Evolutionary conservation across 2,888 invertebrate species (phyloP).

Genomic region (Prostheceraeus crozeri): DNA sequence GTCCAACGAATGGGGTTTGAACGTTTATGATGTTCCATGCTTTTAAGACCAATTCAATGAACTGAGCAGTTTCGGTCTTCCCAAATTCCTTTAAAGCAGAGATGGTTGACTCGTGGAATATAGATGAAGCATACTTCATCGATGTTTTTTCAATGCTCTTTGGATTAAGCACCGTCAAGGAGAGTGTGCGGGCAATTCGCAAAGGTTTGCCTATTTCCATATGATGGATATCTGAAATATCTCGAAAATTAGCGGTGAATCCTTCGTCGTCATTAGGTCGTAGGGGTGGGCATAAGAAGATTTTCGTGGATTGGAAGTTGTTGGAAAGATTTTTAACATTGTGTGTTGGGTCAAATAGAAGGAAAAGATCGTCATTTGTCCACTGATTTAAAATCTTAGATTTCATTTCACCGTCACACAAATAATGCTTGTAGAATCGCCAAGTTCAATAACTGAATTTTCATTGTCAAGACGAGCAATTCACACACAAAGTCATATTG

Average conservation of each 20-base stretch:
- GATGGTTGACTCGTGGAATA: neutral
- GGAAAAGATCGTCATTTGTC: too few relatives aligned
- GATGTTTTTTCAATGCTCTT: neutral
- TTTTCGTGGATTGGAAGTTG: neutral
- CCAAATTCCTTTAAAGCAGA: neutral
- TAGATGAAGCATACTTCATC: neutral
- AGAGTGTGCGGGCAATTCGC: neutral
- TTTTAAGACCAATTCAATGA: neutral
- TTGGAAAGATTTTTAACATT: neutral
- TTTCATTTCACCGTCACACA: too few relatives aligned
- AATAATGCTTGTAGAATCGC: too few relatives aligned
- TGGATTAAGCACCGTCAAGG: neutral
- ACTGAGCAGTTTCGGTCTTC: neutral
- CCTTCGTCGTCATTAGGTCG: neutral
- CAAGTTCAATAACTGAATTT: too few relatives aligned
- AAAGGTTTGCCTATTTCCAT: neutral
- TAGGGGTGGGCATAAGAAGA: neutral
- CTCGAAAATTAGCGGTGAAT: neutral
- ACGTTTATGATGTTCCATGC: neutral
- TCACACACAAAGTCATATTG: too few relatives aligned
- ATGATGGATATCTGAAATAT: neutral
- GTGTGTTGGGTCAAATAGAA: constrained; percentile 1
- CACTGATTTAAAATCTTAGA: too few relatives aligned
- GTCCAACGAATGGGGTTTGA: neutral
- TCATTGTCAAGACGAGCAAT: too few relatives aligned